These are phyloP conservation scores for Dione juno DNA, from an alignment of 2,888 invertebrate genomes.

Conservation along the genomic window DNA sequence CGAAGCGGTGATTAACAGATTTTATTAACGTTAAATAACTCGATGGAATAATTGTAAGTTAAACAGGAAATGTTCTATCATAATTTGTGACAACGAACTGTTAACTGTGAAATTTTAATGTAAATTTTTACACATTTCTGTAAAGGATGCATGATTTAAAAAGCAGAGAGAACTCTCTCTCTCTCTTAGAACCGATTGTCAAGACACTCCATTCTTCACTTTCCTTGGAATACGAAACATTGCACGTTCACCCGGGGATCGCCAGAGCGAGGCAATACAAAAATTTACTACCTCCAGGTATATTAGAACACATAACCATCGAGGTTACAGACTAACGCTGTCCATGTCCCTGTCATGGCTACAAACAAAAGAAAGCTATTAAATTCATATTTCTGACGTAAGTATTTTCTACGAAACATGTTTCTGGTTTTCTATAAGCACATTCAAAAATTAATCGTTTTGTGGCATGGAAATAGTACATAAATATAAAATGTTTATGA, in stretches of 20 bases:
- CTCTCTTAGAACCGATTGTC: too few relatives aligned
- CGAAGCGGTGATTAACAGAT: slow-evolving; percentile 23
- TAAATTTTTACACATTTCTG: too few relatives aligned
- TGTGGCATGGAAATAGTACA: background rate
- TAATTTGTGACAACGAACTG: background rate
- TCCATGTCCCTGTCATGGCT: too few relatives aligned
- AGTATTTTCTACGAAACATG: background rate
- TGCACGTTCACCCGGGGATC: too few relatives aligned
- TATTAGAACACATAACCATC: too few relatives aligned
- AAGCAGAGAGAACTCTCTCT: too few relatives aligned
- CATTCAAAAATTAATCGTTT: background rate
- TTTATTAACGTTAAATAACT: slow-evolving; percentile 3
- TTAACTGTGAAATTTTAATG: background rate
- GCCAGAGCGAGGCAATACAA: too few relatives aligned
- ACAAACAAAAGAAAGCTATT: background rate
- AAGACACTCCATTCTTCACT: too few relatives aligned
- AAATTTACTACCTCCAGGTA: too few relatives aligned
- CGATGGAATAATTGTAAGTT: background rate
- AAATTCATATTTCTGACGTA: background rate
- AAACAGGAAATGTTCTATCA: slow-evolving; percentile 2
- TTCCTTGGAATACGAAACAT: too few relatives aligned
- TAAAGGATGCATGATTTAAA: background rate
- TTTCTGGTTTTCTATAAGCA: background rate
- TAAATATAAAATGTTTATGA: background rate
- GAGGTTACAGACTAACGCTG: background rate